Evolutionary conservation across 1,140 invertebrate genomes (phyloP), one percentile per base, ranked within the genome.

Genomic region (Macrosteles quadrilineatus): DNA sequence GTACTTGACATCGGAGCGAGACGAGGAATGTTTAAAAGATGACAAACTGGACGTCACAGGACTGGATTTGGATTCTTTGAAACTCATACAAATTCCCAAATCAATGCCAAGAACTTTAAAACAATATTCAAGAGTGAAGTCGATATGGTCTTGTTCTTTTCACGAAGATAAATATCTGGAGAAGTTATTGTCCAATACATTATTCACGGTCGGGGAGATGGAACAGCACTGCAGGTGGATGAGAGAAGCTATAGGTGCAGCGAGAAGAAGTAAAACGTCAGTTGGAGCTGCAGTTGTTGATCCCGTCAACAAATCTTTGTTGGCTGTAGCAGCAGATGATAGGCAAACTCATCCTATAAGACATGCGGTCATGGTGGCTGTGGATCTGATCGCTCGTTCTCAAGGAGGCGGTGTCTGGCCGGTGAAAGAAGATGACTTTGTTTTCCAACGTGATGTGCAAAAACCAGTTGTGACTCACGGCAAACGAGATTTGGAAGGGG

Each of bases 111-210:
- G 85, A 74, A 86, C 91, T 0, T 85, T 87, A 64, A 78, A 77
- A 50, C 94, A 96, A 76, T 91, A 87, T 77, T 80, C 86, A 9
- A 80, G 83, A 73, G 84, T 85, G 1, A 83, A 83, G 1, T 81
- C 82, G 69, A 79, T 87, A 32, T 97, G 95, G 95, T 91, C 94
- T 0, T 87, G 91, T 27, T 94, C 92, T 78, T 97, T 96, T 82
- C 90, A 93, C 84, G 90, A 86, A 53, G 89, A 93, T 77, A 85
- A 85, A 72, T 87, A 86, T 74, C 77, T 89, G 2, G 92, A 94
- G 77, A 86, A 83, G 59, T 73, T 92, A 45, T 75, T 86, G 0
- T 81, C 83, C 55, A 87, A 87, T 2, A 82, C 83, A 0, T 82
- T 90, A 68, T 96, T 96, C 77, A 80, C 78, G 17, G 62, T 75